Base-by-base conservation (phyloP, 2,113 vertebrate species). In the Corapipo altera region DNA sequence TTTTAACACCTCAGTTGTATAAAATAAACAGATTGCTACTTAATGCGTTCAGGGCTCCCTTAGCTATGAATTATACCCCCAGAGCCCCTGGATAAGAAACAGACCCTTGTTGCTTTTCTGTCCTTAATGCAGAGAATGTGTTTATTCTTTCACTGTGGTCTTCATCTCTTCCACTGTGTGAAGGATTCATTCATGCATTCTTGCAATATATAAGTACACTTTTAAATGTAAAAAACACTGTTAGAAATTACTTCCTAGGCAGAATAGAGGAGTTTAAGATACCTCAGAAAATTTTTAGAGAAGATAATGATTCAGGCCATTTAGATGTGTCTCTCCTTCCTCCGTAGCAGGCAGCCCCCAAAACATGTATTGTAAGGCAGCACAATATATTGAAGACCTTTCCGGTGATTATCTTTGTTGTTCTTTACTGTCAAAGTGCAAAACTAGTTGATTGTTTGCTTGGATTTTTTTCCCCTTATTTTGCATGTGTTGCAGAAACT, bases 401-500 rank as follows among this genome's bases (percentile, higher is more conserved):
- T 58, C 52, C 33, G 21, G 27, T 64, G 7, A 86, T 55, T 43
- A 65, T 20, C 3, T 61, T 35, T 81, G 5, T 83, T 57, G 8
- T 33, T 59, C 12, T 48, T 33, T 35, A 21, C 9, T 59, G 12
- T 9, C 23, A 59, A 84, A 76, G 8, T 49, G 69, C 16, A 43
- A 73, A 61, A 43, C 5, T 59, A 2, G 13, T 35, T 58, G 57
- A 6, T 59, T 15, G 22, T 35, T 55, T 55, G 52, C 4, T 55
- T 2, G 49, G 2, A 7, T 5, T 52, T 24, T 54, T 11, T 26
- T 33, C 12, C 64, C n/a, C 79, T 72, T 52, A 39, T 43, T 74
- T 88, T 55, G 4, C 2, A 14, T 1, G 0, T 49, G 5, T 12
- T 77, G 12, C 17, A 62, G 35, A 54, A 33, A 22, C 12, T 15